Evolutionary conservation across 2,888 invertebrate species (phyloP).

Genomic region (Melolontha melolontha): DNA sequence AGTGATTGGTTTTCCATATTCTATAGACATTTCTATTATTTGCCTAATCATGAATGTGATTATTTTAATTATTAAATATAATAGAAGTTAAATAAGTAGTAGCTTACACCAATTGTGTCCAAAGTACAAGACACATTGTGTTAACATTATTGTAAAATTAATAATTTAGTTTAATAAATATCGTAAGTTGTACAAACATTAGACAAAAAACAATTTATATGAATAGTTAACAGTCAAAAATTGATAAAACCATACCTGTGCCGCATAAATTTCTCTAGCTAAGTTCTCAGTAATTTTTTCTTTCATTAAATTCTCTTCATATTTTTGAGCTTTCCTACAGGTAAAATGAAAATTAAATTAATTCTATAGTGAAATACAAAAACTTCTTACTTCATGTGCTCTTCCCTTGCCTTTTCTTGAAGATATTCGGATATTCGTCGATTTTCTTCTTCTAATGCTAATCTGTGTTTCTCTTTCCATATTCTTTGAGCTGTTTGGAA

Average conservation of each 20-base stretch:
- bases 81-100: no score
- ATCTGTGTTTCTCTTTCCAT: slow-evolving; percentile 67
- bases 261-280: slow-evolving; percentile 57
- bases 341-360: slow-evolving; percentile 35
- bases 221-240: no score
- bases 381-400: slow-evolving; percentile 56
- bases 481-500: slow-evolving; percentile 68
- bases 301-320: slow-evolving; percentile 55
- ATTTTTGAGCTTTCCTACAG: slow-evolving; percentile 55
- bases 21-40: no score
- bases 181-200: no score
- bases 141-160: slow-evolving; percentile 17
- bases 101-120: no score
- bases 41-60: no score
- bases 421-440: slow-evolving; percentile 62
- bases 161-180: background rate
- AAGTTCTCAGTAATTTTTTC: slow-evolving; percentile 57
- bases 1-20: no score
- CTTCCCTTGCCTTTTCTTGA: slow-evolving; percentile 61
- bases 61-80: no score
- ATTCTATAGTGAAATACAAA: slow-evolving; percentile 14
- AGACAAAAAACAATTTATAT: no score
- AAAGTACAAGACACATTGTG: no score
- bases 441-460: slow-evolving; percentile 66
- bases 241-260: slow-evolving; percentile 53